Conservation (phyloP, 2,797 vertebrate species). For the Tokudaia muenninki region DNA sequence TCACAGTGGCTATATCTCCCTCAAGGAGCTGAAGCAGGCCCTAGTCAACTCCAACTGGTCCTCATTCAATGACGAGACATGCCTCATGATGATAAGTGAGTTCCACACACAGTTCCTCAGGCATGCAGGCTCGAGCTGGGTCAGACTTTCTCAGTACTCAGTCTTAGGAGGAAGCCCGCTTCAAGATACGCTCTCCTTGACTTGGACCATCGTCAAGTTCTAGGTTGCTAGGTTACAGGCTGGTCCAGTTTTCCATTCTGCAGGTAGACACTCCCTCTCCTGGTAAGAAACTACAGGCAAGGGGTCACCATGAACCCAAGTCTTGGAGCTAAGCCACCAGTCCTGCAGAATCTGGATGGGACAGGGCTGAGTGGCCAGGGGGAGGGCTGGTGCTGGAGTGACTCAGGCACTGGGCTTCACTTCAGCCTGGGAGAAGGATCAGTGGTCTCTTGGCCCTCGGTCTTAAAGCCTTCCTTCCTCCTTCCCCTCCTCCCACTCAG, state of each 20-base stretch:
- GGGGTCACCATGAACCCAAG: background rate
- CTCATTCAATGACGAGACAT: constrained; percentile 95
- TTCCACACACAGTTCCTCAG: constrained; percentile 45
- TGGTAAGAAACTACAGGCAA: background rate
- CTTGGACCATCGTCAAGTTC: background rate
- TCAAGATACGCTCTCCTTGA: constrained; percentile 5
- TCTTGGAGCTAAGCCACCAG: background rate
- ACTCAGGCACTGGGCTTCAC: background rate
- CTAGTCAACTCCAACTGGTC: constrained; percentile 98
- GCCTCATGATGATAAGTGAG: constrained; percentile 98
- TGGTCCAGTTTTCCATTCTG: background rate
- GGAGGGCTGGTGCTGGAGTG: too few species aligned
- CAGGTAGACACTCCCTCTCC: background rate
- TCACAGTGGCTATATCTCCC: constrained; percentile 94
- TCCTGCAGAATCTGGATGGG: background rate
- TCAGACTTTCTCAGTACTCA: background rate
- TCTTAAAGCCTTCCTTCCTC: background rate
- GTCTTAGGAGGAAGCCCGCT: background rate
- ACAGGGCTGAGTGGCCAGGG: background rate
- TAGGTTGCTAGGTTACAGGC: background rate
- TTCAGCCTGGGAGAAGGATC: background rate
- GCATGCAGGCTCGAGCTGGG: background rate
- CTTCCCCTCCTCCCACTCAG: constrained; percentile 82
- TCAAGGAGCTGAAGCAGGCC: constrained; percentile 96
- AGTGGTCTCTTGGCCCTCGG: constrained; percentile 67